Percentiles rank a stretch among this genome's conserved stretches.
phyloP scores from a whole-genome alignment of 2,113 vertebrate genomes.

The Gavialis gangeticus region DNA sequence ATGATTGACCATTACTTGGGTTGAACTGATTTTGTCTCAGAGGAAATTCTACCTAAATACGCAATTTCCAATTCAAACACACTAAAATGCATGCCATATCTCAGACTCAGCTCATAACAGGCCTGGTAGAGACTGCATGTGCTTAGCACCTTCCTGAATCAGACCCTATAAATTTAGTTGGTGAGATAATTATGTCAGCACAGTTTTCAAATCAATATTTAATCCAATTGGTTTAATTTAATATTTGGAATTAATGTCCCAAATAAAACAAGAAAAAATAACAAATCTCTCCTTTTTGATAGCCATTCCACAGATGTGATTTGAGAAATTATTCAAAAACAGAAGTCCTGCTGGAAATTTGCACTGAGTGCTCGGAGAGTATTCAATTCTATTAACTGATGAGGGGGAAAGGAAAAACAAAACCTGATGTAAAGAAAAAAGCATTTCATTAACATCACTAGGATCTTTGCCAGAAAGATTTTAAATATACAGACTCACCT shows the following conservation, averaged over 20 bases:
- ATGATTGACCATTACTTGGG: not conserved
- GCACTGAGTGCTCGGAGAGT: not conserved
- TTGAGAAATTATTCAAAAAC: not conserved
- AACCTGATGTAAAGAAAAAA: not conserved
- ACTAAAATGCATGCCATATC: not conserved
- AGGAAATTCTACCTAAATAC: not conserved
- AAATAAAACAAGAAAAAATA: not conserved
- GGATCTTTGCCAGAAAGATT: not conserved
- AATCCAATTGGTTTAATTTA: not conserved
- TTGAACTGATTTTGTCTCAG: not conserved
- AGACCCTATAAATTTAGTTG: fast-evolving
- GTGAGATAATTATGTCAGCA: not conserved
- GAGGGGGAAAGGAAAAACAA: not conserved
- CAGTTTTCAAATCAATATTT: not conserved
- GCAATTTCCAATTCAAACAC: not conserved
- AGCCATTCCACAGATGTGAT: not conserved
- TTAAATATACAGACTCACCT: slow-evolving; percentile 78
- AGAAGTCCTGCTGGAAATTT: not conserved
- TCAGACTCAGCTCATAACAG: not conserved
- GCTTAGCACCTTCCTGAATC: not conserved
- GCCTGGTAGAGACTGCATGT: not conserved
- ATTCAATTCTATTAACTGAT: not conserved
- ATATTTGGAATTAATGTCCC: not conserved
- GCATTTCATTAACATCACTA: not conserved
- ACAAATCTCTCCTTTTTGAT: not conserved